Percentiles rank a stretch among this genome's conserved stretches.
Evolutionary conservation across 2,113 vertebrate genomes (phyloP).

Genomic region (Athene cunicularia): DNA sequence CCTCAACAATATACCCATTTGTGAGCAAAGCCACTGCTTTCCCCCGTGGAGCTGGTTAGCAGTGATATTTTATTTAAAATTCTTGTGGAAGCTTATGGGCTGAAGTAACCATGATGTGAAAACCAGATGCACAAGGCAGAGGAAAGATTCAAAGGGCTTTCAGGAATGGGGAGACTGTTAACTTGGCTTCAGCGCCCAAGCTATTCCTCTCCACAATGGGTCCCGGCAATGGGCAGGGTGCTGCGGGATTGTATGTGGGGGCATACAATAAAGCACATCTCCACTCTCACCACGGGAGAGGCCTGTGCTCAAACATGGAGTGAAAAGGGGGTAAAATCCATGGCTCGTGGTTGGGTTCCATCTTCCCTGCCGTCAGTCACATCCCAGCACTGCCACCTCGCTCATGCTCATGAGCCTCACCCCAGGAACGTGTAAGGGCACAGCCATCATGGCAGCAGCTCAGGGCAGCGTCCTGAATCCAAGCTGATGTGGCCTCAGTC

Average conservation of each 20-base stretch:
- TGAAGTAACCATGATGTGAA: slow-evolving; percentile 52
- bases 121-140: slow-evolving; percentile 54
- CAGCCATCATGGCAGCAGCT: neutral
- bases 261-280: neutral
- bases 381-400: neutral
- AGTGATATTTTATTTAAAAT: slow-evolving; percentile 56
- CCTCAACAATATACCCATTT: slow-evolving; percentile 52
- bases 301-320: neutral
- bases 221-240: neutral
- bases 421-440: rapidly evolving
- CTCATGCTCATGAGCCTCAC: rapidly evolving
- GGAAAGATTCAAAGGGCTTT: slow-evolving; percentile 16
- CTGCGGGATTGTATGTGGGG: rapidly evolving
- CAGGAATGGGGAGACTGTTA: neutral
- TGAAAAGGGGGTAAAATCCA: neutral
- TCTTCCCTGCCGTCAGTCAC: neutral
- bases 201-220: neutral
- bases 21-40: slow-evolving; percentile 37
- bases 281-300: rapidly evolving
- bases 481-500: neutral
- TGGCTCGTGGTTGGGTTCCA: rapidly evolving
- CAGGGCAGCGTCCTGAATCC: neutral
- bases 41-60: neutral
- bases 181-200: neutral
- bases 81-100: slow-evolving; percentile 52